Base-by-base conservation (phyloP, 2,797 vertebrate species). In the Eurystomus glaucurus region DNA sequence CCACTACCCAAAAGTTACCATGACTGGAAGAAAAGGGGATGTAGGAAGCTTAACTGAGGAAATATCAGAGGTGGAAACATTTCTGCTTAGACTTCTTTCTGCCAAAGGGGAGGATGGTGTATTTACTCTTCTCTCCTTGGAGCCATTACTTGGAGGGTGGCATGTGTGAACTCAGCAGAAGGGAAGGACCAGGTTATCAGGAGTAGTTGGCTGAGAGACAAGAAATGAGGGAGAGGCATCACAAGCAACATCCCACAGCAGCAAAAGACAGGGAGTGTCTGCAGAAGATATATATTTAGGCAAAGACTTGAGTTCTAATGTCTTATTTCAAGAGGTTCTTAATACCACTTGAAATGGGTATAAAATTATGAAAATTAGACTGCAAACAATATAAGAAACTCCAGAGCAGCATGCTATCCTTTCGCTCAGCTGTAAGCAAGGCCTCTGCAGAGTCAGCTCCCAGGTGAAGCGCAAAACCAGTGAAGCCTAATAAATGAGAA, bases 401-500 rank as follows among this genome's bases (percentile, higher is more conserved):
- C 14, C 74, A 55, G 80, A 55, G 14, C 51, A 60, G 74, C 3
- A 22, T 1, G 7, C 23, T 6, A 33, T 14, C 46, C 74, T 72
- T 43, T n/a, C 55, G 66, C 58, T 76, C 57, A 51, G 71, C 76
- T 64, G 5, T 7, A 3, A 88, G 66, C 18, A 41, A 52, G 84
- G 50, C 33, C 35, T 20, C 7, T 48, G 86, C 80, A 82, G 77
- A 82, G 37, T 43, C 91, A 95, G 83, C 45, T 79, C 54, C 48
- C 0, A 4, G 77, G 57, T 85, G 95, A 91, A 16, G 43, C 91
- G 35, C 57, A 88, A 85, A 93, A 51, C 29, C 33, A 90, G 66
- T 46, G 83, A 90, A 81, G 85, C 78, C 85, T 86, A 61, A 84
- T 72, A 84, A 90, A 89, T 51, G 54, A 57, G 65, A 85, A 89